These are phyloP conservation scores for Steinernema scapterisci DNA, from an alignment of 2,888 invertebrate genomes.

Conservation along the genomic window DNA sequence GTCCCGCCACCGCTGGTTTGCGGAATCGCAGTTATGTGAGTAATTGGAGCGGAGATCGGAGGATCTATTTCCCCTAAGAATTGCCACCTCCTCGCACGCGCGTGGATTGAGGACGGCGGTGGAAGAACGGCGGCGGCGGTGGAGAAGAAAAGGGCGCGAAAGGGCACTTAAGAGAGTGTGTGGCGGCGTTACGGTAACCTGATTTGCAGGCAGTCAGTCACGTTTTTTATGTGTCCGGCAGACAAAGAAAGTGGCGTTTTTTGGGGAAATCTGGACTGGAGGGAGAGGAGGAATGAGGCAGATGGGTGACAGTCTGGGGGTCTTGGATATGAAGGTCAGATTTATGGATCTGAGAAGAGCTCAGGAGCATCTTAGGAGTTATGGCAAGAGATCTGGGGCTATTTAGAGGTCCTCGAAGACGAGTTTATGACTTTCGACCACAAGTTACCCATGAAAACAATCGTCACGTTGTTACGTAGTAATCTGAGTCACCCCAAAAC, in stretches of 20 bases:
- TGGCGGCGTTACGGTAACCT: constrained; percentile 25
- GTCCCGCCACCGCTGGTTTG: neutral
- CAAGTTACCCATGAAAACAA: too few relatives aligned
- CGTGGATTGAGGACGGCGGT: neutral
- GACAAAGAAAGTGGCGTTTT: neutral
- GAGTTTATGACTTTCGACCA: too few relatives aligned
- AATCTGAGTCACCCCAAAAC: neutral
- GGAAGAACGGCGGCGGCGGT: neutral
- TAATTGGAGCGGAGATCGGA: constrained; percentile 15
- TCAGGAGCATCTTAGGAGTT: too few relatives aligned
- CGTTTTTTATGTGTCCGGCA: neutral
- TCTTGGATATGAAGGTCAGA: too few relatives aligned
- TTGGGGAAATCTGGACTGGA: too few relatives aligned
- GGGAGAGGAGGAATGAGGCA: too few relatives aligned
- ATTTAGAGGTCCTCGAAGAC: too few relatives aligned
- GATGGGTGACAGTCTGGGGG: too few relatives aligned
- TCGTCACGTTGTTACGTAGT: too few relatives aligned
- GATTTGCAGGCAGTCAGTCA: neutral
- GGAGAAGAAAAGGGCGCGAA: constrained; percentile 3
- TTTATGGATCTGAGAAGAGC: too few relatives aligned
- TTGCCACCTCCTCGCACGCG: neutral
- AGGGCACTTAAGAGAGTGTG: neutral
- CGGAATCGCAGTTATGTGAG: constrained; percentile 13
- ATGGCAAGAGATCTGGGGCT: too few relatives aligned
- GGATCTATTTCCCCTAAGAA: neutral